Base-by-base conservation (phyloP, 2,113 vertebrate genomes). In the Lagenorhynchus albirostris region DNA sequence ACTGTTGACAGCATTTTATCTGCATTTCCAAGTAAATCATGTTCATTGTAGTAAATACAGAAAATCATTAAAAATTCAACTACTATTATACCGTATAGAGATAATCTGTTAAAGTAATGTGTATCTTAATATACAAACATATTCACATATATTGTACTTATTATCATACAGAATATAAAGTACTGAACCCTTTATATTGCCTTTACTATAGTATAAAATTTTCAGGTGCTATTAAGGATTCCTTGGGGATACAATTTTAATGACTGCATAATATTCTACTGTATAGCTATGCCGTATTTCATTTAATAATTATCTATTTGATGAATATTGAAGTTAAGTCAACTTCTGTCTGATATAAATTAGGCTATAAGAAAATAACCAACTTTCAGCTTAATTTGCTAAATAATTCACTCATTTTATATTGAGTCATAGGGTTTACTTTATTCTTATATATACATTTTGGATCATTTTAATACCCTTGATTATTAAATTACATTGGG, bases 171-270 rank as follows among this genome's bases (percentile, higher is more conserved):
- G 2, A 79, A 91, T 83, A 67, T 83, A 36, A 89, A 73, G 33
- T 93, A 73, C 33, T 89, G 58, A 84, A 63, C 23, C 12, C 60
- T 90, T 15, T 55, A 47, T 44, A 33, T 68, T 68, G 4, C 17
- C 81, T 10, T 38, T 73, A 38, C 10, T 87, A 41, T 36, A 53
- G 29, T 50, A 12, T 26, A 89, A 55, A 9, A 86, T 58, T 58
- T 83, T 93, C 53, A 83, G 13, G 87, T 93, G 20, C 26, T 86
- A 31, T 55, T 90, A 91, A 77, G 60, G 73, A 87, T 95, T 90
- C 31, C 14, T 67, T 90, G 36, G 25, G n/a, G 8, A 38, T n/a
- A 71, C 50, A 33, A 15, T 58, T 92, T 77, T 62, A 93, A 77
- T 80, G 33, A 91, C 50, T 88, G 14, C 18, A 6, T 94, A 68